A percentile compares a stretch with the other conserved stretches of the same genome.
Conservation (phyloP, 2,888 invertebrate genomes). For the Plagodis pulveraria region DNA sequence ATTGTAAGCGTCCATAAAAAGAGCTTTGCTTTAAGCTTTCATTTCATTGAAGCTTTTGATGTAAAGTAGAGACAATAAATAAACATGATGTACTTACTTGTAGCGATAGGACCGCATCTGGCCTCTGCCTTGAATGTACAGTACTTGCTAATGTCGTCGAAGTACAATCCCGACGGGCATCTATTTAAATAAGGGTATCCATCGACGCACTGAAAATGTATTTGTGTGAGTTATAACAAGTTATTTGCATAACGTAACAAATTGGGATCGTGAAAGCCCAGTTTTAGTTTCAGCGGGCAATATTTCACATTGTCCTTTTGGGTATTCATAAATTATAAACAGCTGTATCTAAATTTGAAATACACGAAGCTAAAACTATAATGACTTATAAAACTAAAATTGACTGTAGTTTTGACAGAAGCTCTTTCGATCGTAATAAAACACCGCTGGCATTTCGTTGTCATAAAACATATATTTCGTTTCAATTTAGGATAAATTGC, state of each 20-base stretch:
- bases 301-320: conserved; percentile 21
- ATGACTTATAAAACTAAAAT: too few relatives aligned
- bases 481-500: too few relatives aligned
- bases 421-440: too few relatives aligned
- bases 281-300: conserved; percentile 11
- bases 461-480: too few relatives aligned
- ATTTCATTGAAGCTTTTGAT: conserved; percentile 18
- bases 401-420: too few relatives aligned
- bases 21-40: conserved; percentile 18
- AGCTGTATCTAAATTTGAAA: not conserved
- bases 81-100: conserved; percentile 87
- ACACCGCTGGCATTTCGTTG: too few relatives aligned
- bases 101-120: conserved; percentile 94
- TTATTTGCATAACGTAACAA: conserved; percentile 24
- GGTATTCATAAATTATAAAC: conserved; percentile 16
- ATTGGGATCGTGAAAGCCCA: conserved; percentile 7
- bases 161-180: conserved; percentile 95
- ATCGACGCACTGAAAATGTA: conserved; percentile 91
- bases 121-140: conserved; percentile 96
- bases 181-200: conserved; percentile 94
- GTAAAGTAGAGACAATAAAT: conserved; percentile 20
- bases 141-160: conserved; percentile 95
- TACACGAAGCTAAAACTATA: too few relatives aligned
- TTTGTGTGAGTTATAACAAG: conserved; percentile 30
- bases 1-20: conserved; percentile 30